Base-by-base conservation (phyloP, 2,797 vertebrate species). In the Galaxias olidus region DNA sequence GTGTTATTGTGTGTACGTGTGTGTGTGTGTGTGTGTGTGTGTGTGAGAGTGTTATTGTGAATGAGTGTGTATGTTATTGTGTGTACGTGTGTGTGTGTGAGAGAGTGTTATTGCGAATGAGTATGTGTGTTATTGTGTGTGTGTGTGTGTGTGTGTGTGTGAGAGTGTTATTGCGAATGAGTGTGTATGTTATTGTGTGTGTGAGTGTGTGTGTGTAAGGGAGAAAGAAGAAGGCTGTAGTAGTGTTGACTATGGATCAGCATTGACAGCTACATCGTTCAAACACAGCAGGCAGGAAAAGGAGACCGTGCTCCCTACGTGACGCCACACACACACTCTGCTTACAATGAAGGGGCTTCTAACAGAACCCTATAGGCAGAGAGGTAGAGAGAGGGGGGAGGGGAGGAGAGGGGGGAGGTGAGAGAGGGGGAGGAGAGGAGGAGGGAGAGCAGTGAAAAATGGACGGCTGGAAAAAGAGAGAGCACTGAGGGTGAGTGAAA, bases 181-280 rank as follows among this genome's bases (percentile, higher is more conserved):
- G n/a, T n/a, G n/a, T n/a, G n/a, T n/a, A n/a, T n/a, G n/a, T n/a
- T 51, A 14, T 15, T 46, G 13, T 4, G 59, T 59, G 52, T 43
- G 41, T 12, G 59, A 15, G 49, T 51, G 49, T 51, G 49, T 15
- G 13, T 47, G 13, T 47, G 45, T 47, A 47, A 30, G 30, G 30
- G 30, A 30, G 30, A 30, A 30, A 30, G 30, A 30, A 30, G 6
- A 30, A 30, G 30, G 30, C 30, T 30, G 30, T 30, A 30, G 30
- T 30, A 30, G 8, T 11, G 8, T 9, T 7, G 47, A 10, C 47
- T 55, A 52, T 45, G 61, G 50, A 54, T 63, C 42, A 10, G 20
- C 18, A 8, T 10, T 49, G 59, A 60, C 61, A 53, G 18, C 40
- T 64, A 50, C 62, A 53, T 64, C 51, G 42, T 54, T 55, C 60